Evolutionary conservation across 2,113 vertebrate species (phyloP).

Genomic region (Actenoides hombroni): DNA sequence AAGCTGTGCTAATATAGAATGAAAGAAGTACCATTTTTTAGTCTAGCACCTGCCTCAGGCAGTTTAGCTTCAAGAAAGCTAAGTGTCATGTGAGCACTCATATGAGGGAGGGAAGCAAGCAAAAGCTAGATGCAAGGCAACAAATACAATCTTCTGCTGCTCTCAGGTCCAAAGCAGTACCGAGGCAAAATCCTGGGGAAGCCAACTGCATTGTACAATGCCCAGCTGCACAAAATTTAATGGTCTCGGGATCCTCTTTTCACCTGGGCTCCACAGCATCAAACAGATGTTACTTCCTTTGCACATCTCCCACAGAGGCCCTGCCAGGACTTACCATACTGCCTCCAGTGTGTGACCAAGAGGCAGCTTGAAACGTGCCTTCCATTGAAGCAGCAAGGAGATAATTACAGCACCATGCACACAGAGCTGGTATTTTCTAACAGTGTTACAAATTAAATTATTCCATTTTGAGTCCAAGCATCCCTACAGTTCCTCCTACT

Average conservation of each 20-base stretch:
- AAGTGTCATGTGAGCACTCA: not conserved
- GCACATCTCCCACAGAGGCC: not conserved
- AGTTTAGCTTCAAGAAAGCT: not conserved
- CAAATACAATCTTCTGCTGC: not conserved
- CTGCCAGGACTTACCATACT: not conserved
- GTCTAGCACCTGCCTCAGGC: not conserved
- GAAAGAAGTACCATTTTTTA: not conserved
- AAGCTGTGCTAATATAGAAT: not conserved
- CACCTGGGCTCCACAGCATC: not conserved
- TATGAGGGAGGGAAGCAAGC: not conserved
- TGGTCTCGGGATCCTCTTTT: not conserved
- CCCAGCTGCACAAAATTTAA: not conserved
- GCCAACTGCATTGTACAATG: not conserved
- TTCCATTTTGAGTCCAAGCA: not conserved
- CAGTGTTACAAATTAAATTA: not conserved
- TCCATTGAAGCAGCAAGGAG: not conserved
- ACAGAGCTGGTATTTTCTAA: not conserved
- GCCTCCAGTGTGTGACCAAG: not conserved
- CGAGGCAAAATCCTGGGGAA: not conserved
- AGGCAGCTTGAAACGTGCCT: not conserved
- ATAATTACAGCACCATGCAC: fast-evolving
- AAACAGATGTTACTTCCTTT: not conserved
- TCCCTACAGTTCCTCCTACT: not conserved
- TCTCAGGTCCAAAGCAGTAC: not conserved
- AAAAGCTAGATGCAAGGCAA: not conserved